Percentiles rank a stretch among this genome's conserved stretches.
phyloP scores from a whole-genome alignment of 2,797 vertebrate genomes.

The Zalophus californianus region DNA sequence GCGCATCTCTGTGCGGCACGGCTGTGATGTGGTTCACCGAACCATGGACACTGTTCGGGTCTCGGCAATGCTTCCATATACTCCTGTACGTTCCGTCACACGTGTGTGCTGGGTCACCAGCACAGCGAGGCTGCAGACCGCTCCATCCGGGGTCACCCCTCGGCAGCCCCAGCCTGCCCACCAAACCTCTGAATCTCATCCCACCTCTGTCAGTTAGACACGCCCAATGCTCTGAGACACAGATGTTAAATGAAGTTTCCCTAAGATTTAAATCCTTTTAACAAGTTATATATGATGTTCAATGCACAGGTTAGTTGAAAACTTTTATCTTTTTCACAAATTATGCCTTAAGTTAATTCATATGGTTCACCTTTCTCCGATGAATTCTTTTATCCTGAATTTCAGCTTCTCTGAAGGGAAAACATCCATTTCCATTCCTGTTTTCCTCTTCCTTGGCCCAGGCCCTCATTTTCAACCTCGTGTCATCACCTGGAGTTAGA shows the following conservation, averaged over 20 bases:
- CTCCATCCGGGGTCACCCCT: accelerated
- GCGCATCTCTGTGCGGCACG: accelerated
- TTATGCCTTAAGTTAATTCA: neutral
- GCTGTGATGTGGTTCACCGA: neutral
- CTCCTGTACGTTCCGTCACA: too few relatives aligned
- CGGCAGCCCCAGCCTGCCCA: accelerated
- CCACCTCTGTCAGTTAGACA: neutral
- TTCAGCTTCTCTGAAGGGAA: neutral
- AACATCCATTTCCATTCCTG: neutral
- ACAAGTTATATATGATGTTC: neutral
- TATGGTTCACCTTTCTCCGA: neutral
- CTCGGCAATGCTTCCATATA: neutral
- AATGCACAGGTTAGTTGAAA: neutral
- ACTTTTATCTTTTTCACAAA: neutral
- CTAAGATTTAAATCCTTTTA: neutral
- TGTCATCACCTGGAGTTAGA: too few relatives aligned
- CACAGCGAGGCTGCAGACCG: accelerated
- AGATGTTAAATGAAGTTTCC: neutral
- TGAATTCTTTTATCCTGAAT: neutral
- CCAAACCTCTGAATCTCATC: too few relatives aligned
- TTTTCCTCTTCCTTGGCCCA: neutral
- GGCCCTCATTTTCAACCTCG: neutral
- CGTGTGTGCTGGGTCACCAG: neutral
- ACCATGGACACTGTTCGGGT: accelerated
- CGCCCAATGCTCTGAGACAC: neutral